Percentiles rank a stretch among this genome's conserved stretches.
Conservation (phyloP, 2,113 vertebrate genomes). For the Poicephalus meyeri region DNA sequence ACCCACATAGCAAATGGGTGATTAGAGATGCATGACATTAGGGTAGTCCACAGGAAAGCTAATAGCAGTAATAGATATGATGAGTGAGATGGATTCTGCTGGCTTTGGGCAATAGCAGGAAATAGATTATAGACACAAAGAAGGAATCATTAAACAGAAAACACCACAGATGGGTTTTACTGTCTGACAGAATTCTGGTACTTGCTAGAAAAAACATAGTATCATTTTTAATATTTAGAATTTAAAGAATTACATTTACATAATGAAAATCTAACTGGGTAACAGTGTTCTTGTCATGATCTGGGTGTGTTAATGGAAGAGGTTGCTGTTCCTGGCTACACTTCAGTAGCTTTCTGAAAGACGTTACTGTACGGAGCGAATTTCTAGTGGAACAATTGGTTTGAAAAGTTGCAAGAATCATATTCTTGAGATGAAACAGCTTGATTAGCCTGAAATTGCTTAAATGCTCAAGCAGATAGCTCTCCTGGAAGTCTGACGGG, state of each 20-base stretch:
- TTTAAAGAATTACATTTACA: not conserved
- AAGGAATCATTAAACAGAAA: not conserved
- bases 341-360: not conserved
- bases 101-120: not conserved
- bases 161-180: not conserved
- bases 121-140: not conserved
- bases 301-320: not conserved
- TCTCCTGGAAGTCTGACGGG: not conserved
- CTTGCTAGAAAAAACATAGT: not conserved
- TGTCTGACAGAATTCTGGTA: not conserved
- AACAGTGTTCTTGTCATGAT: not conserved
- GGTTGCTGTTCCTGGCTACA: not conserved
- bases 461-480: not conserved
- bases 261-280: not conserved
- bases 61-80: not conserved
- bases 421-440: not conserved
- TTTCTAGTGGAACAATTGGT: not conserved
- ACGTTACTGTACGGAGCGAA: rapidly evolving
- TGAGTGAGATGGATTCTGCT: not conserved
- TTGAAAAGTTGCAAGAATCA: not conserved
- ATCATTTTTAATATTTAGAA: not conserved
- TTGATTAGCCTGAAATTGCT: not conserved
- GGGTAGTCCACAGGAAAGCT: not conserved
- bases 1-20: not conserved
- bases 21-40: not conserved